phyloP scores from a whole-genome alignment of 2,797 vertebrate genomes.

The Hafferia zeledoni region DNA sequence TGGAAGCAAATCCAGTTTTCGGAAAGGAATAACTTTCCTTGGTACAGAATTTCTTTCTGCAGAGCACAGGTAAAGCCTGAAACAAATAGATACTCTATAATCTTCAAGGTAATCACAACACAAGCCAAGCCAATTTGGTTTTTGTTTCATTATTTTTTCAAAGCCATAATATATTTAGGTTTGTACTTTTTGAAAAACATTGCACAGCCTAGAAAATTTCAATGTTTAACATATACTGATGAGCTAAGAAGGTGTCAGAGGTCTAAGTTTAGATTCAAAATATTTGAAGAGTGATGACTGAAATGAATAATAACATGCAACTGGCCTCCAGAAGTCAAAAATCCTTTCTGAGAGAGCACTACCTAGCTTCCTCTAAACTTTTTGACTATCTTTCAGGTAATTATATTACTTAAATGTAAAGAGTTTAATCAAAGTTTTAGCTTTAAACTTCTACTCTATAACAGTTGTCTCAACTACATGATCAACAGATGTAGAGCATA shows the following conservation, averaged over 20 bases:
- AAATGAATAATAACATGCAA: neutral
- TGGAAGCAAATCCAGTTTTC: conserved; percentile 97
- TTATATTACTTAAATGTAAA: neutral
- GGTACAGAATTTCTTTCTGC: conserved; percentile 97
- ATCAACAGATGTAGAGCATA: neutral
- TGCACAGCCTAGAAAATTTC: neutral
- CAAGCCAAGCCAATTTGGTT: neutral
- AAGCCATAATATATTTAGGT: neutral
- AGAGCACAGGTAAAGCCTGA: conserved; percentile 95
- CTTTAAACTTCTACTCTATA: neutral
- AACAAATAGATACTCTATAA: neutral
- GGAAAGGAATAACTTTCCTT: conserved; percentile 93
- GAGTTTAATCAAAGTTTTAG: neutral
- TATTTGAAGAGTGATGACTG: neutral
- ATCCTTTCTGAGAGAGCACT: neutral
- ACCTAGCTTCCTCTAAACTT: neutral
- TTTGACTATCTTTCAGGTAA: neutral
- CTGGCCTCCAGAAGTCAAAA: neutral
- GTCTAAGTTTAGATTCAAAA: neutral
- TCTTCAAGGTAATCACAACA: neutral
- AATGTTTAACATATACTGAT: neutral
- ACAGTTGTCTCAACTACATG: neutral
- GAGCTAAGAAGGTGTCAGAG: neutral
- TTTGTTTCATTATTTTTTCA: neutral
- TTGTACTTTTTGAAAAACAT: neutral